These are phyloP conservation scores for Actinemys pallida DNA, from an alignment of 2,113 vertebrate genomes.

Conservation along the genomic window DNA sequence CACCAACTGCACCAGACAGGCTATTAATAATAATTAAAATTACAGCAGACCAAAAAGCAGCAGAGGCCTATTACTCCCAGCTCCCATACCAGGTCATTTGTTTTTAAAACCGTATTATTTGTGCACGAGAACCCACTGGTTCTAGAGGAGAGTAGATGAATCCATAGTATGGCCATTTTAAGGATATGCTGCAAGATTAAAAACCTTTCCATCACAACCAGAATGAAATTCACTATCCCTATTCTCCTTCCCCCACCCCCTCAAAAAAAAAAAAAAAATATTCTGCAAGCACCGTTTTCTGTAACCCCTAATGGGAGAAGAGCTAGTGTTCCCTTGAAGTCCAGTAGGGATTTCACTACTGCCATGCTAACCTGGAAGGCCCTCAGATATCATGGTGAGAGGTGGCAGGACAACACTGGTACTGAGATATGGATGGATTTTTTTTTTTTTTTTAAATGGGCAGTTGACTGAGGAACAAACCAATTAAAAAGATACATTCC, in stretches of 20 bases:
- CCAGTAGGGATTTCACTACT: background rate
- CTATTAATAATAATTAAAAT: background rate
- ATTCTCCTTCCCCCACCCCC: rapidly evolving
- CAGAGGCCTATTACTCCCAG: background rate
- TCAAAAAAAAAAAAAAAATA: background rate
- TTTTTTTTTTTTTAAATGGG: background rate
- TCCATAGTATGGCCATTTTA: rapidly evolving
- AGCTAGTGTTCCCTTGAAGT: background rate
- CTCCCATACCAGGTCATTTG: background rate
- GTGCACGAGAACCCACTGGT: background rate
- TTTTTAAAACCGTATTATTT: background rate
- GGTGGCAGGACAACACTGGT: background rate
- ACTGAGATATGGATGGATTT: rapidly evolving
- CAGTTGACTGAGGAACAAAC: background rate
- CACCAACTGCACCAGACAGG: background rate
- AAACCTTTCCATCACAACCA: background rate
- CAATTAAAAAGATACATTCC: rapidly evolving
- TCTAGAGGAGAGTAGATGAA: background rate
- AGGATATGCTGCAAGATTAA: background rate
- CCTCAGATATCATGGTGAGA: background rate
- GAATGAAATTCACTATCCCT: background rate
- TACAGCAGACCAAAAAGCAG: background rate
- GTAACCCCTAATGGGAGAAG: background rate
- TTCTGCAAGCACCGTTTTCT: background rate
- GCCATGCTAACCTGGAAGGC: background rate